Conservation (phyloP, 1,140 invertebrate genomes). For the Oryzaephilus surinamensis region DNA sequence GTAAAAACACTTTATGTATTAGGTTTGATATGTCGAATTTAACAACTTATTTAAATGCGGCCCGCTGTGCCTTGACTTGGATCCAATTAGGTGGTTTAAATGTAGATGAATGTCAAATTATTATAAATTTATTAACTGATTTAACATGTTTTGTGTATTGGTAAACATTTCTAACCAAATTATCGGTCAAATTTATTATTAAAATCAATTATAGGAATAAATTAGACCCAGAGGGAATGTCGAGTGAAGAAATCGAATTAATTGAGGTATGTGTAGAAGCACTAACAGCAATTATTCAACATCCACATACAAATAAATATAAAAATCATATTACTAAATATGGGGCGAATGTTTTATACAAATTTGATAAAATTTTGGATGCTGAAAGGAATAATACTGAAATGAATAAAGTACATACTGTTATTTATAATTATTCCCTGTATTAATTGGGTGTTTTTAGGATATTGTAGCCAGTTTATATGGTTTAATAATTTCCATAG, state of each 20-base stretch:
- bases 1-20: conserved; percentile 10
- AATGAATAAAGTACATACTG: conserved; percentile 26
- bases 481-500: conserved; percentile 50
- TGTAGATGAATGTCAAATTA: conserved; percentile 28
- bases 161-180: conserved; percentile 16
- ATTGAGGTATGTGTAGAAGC: conserved; percentile 52
- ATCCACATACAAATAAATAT: conserved; percentile 28
- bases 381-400: conserved; percentile 23
- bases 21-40: conserved; percentile 33
- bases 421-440: background rate
- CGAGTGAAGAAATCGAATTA: conserved; percentile 42
- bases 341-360: conserved; percentile 28
- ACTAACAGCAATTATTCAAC: conserved; percentile 36
- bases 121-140: conserved; percentile 32
- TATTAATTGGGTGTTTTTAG: conserved; percentile 21
- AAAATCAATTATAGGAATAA: conserved; percentile 25
- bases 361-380: conserved; percentile 33
- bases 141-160: conserved; percentile 35
- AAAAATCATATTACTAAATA: conserved; percentile 26
- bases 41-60: conserved; percentile 41
- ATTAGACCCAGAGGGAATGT: conserved; percentile 37
- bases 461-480: conserved; percentile 48
- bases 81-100: conserved; percentile 39
- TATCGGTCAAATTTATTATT: conserved; percentile 4
- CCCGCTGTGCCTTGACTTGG: conserved; percentile 54